A percentile compares a stretch with the other conserved stretches of the same genome.
Conservation (phyloP, 2,797 vertebrate genomes). For the Crenichthys baileyi region DNA sequence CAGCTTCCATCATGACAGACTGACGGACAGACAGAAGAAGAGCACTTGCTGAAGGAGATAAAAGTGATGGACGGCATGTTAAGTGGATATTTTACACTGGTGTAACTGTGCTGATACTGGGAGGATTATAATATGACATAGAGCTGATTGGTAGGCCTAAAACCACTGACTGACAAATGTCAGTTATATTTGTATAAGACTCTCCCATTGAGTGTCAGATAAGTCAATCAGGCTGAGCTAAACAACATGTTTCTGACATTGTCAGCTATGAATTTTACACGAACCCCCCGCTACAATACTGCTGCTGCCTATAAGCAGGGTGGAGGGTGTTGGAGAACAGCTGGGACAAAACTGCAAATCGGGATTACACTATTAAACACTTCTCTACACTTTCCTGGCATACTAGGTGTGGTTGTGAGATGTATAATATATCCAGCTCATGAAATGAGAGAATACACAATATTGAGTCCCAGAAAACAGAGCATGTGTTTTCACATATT, state of each 20-base stretch:
- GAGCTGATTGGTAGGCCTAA: constrained; percentile 60
- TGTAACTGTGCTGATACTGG: constrained; percentile 63
- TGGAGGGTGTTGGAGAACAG: background rate
- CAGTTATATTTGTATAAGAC: constrained; percentile 55
- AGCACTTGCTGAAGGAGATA: constrained; percentile 62
- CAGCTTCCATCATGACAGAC: constrained; percentile 42
- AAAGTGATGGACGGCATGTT: constrained; percentile 74
- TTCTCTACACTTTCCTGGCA: background rate
- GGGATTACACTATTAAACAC: constrained; percentile 1
- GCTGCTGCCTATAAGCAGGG: constrained; percentile 7
- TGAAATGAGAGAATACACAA: background rate
- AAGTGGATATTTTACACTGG: constrained; percentile 75
- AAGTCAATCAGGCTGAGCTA: constrained; percentile 68
- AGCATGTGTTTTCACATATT: background rate
- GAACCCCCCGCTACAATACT: constrained; percentile 28
- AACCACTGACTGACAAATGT: constrained; percentile 74
- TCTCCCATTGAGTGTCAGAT: constrained; percentile 66
- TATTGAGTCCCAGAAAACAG: background rate
- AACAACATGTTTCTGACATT: constrained; percentile 60
- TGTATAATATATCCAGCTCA: background rate
- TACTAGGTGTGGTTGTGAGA: background rate
- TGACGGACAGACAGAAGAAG: constrained; percentile 49
- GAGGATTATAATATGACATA: constrained; percentile 73
- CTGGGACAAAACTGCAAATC: background rate
- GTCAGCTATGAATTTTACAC: constrained; percentile 61